phyloP scores from a whole-genome alignment of 2,888 invertebrate species.

The Crioceris asparagi region DNA sequence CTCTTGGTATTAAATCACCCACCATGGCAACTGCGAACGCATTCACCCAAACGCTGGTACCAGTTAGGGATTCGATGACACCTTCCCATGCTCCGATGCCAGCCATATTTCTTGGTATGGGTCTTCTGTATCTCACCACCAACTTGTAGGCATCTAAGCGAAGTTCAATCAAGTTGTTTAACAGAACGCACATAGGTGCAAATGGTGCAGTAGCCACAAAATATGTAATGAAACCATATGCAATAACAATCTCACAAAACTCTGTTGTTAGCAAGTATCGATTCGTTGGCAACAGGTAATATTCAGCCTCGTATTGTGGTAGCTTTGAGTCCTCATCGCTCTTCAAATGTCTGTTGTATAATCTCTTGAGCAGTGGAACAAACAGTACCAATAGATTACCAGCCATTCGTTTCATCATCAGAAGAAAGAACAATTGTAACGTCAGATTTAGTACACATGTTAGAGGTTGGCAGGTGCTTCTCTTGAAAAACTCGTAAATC shows the following conservation, averaged over 20 bases:
- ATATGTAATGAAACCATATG: conserved; percentile 53
- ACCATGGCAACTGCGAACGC: too few species aligned
- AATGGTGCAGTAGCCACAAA: conserved; percentile 55
- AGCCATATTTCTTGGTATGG: conserved; percentile 20
- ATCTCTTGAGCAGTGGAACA: conserved; percentile 25
- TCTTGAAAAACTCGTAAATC: conserved; percentile 19
- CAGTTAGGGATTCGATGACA: conserved; percentile 24
- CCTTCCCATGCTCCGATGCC: conserved; percentile 28
- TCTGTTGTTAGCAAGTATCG: conserved; percentile 27
- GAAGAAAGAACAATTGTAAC: conserved; percentile 45
- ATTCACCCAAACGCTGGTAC: too few species aligned
- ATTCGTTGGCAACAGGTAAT: conserved; percentile 22
- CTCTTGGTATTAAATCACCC: too few species aligned
- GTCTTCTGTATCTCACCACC: conserved; percentile 22
- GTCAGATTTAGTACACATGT: conserved; percentile 47
- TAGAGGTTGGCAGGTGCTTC: conserved; percentile 38
- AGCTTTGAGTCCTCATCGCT: conserved; percentile 8
- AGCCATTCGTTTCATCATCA: conserved; percentile 45
- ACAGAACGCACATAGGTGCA: conserved; percentile 50
- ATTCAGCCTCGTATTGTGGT: conserved; percentile 34
- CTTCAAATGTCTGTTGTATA: conserved; percentile 1
- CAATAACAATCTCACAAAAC: conserved; percentile 41
- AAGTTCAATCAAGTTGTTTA: conserved; percentile 53
- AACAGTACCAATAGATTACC: conserved; percentile 42
- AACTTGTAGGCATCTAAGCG: conserved; percentile 28